These are phyloP conservation scores for Campylomormyrus numenius DNA, from an alignment of 2,113 vertebrate genomes.

Conservation along the genomic window DNA sequence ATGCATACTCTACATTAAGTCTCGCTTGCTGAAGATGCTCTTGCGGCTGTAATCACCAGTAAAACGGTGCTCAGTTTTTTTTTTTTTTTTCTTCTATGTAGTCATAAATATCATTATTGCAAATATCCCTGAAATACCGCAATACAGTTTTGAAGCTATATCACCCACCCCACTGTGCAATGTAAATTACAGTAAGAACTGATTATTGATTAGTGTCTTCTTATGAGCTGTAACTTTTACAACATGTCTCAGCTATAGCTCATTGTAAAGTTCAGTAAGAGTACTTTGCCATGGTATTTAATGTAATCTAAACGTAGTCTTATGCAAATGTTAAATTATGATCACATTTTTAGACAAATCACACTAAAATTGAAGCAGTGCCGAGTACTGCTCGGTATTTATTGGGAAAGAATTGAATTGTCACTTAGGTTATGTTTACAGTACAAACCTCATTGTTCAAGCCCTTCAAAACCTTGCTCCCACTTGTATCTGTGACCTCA, in stretches of 20 bases:
- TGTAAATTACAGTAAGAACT: not conserved
- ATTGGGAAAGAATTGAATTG: not conserved
- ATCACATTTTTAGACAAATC: not conserved
- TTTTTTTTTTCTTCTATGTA: not conserved
- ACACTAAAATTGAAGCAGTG: not conserved
- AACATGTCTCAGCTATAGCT: not conserved
- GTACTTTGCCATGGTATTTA: too few species aligned
- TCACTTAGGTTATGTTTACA: not conserved
- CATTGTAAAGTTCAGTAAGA: too few species aligned
- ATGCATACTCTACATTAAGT: too few species aligned
- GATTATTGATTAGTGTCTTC: not conserved
- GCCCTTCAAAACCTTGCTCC: not conserved
- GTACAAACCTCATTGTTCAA: not conserved
- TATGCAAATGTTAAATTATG: not conserved
- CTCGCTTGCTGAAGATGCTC: too few species aligned
- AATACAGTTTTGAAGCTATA: too few species aligned
- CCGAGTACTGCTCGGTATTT: not conserved
- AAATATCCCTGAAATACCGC: not conserved
- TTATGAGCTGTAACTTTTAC: not conserved
- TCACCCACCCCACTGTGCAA: not conserved
- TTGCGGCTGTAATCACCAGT: not conserved
- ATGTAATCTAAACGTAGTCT: too few species aligned
- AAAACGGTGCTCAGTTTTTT: not conserved
- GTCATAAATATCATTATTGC: not conserved
- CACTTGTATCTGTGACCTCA: not conserved